Percentiles rank a stretch among this genome's conserved stretches.
These are phyloP conservation scores for Henricia sp. DNA, from an alignment of 53 echinoderm and acorn worm species.

Conservation along the genomic window DNA sequence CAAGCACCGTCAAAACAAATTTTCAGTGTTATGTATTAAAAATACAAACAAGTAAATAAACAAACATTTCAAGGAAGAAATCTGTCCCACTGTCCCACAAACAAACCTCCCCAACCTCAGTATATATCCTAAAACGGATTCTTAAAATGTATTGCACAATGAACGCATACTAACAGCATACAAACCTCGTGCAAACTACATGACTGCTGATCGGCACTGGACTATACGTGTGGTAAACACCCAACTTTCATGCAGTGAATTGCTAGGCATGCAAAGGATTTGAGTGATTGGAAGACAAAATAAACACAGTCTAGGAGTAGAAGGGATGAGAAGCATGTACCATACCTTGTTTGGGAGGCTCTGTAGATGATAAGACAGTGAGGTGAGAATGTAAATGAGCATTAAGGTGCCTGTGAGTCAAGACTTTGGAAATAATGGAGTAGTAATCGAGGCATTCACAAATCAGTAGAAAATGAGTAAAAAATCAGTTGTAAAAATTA, in stretches of 20 bases:
- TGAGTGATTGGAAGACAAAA: constrained; percentile 17
- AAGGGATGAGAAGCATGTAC: constrained; percentile 45
- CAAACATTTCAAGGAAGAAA: too few species aligned
- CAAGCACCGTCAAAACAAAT: too few species aligned
- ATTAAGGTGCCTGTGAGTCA: constrained; percentile 39
- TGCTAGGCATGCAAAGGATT: constrained; percentile 32
- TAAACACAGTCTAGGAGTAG: constrained; percentile 13
- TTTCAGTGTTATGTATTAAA: too few species aligned
- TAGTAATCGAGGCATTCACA: neutral
- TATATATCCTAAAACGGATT: too few species aligned
- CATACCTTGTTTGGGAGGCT: constrained; percentile 79
- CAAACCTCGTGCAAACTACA: constrained; percentile 21
- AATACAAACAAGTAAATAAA: too few species aligned
- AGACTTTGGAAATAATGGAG: constrained; percentile 2
- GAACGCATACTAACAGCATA: too few species aligned
- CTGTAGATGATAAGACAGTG: constrained; percentile 54
- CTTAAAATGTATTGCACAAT: too few species aligned
- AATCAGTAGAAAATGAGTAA: neutral
- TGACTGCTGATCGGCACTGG: neutral
- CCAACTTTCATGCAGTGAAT: constrained; percentile 5
- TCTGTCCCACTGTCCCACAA: too few species aligned
- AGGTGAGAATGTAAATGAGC: constrained; percentile 41
- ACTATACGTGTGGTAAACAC: neutral
- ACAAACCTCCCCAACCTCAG: too few species aligned
- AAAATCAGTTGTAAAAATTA: neutral